Evolutionary conservation across 2,113 vertebrate genomes (phyloP), one percentile per base, ranked within the genome.

Genomic region (Antechinus flavipes): DNA sequence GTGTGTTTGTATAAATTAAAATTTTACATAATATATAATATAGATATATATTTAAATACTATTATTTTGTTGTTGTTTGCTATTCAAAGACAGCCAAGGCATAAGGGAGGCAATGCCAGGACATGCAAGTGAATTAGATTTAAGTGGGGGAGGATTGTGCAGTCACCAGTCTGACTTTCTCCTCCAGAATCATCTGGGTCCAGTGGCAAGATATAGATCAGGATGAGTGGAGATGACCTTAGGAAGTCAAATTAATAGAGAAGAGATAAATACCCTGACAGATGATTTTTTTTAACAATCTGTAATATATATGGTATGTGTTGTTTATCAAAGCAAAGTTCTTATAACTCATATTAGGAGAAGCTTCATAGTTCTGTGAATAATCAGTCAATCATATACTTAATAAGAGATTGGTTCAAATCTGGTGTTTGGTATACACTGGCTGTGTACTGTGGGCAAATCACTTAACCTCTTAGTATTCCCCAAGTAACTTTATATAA

Each of bases 191-290:
- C 10, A 52, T 52, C 50, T 52, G 10, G 50, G 50, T 52, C 50
- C 50, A 52, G 50, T 52, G 50, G 50, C 50, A 52, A 52, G 50
- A 52, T 52, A 52, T 52, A 52, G 50, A 52, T 52, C 50, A 52
- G 50, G 50, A 52, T 52, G 50, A 52, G 9, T 52, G 50, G 50
- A 52, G 50, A 52, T 52, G 50, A 52, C 84, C 95, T n/a, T 10
- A 8, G 90, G 46, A 58, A 94, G 1, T 95, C 50, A 68, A 95
- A 97, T 94, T n/a, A 92, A 93, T 26, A 50, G 68, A 96, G 91
- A 54, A 35, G 19, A 27, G n/a, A 53, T 95, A 94, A 61, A 89
- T 50, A 26, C 54, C 30, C 8, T 30, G 91, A 92, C 30, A 52
- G 56, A 68, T 26, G 49, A 90, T 55, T 16, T 56, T 46, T 90